phyloP scores from a whole-genome alignment of 2,113 vertebrate genomes.

The Etia nguti region DNA sequence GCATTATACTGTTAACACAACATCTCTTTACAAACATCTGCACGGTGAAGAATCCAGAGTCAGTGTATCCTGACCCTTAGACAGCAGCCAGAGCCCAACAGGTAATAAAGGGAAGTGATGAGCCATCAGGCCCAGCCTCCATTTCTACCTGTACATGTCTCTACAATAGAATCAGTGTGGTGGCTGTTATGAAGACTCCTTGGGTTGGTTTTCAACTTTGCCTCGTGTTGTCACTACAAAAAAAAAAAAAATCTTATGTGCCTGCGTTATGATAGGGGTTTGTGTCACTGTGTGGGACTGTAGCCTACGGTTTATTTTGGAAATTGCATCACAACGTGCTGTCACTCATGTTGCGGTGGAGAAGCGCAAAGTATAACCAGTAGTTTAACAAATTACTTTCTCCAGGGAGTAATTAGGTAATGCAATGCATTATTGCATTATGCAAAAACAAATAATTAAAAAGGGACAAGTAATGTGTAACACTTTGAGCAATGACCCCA shows the following conservation, averaged over 20 bases:
- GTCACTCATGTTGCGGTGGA: not conserved
- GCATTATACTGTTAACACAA: not conserved
- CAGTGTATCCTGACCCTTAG: not conserved
- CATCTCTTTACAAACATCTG: not conserved
- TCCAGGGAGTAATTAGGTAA: not conserved
- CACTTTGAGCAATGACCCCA: not conserved
- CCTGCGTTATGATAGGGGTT: not conserved
- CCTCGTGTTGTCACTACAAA: not conserved
- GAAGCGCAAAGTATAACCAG: not conserved
- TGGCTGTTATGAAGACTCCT: not conserved
- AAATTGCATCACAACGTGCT: not conserved
- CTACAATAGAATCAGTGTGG: not conserved
- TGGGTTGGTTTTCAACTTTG: not conserved
- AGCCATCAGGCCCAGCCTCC: not conserved
- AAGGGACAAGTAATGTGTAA: not conserved
- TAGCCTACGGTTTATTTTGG: not conserved
- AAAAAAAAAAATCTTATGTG: accelerated
- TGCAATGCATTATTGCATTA: not conserved
- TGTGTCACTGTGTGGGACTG: not conserved
- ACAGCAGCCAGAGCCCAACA: not conserved
- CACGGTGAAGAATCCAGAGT: not conserved
- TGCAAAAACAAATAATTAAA: not conserved
- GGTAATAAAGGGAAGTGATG: not conserved
- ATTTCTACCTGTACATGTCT: not conserved
- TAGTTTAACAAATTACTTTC: not conserved